Percentiles rank a stretch among this genome's conserved stretches.
phyloP scores from a whole-genome alignment of 2,888 invertebrate genomes.

The Therioaphis trifolii region DNA sequence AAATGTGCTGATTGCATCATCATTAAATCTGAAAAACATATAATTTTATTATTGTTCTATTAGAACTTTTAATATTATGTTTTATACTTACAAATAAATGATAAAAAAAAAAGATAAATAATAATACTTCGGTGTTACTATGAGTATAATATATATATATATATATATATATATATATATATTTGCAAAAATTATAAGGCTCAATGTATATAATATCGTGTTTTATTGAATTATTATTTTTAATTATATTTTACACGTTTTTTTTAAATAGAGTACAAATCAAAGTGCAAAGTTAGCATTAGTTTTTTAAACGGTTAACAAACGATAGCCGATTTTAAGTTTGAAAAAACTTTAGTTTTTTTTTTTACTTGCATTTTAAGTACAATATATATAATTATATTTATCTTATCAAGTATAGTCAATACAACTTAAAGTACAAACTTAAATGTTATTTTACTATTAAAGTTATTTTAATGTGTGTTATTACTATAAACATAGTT shows the following conservation, averaged over 20 bases:
- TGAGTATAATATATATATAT: not conserved
- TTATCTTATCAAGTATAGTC: conserved; percentile 51
- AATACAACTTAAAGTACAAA: conserved; percentile 62
- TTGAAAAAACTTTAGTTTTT: conserved; percentile 11
- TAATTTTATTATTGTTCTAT: conserved; percentile 39
- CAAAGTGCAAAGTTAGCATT: conserved; percentile 58
- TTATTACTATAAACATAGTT: conserved; percentile 57
- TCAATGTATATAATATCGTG: conserved; percentile 56
- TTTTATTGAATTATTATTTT: conserved; percentile 48
- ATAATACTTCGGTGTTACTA: conserved; percentile 27
- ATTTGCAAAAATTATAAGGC: conserved; percentile 48
- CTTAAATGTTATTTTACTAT: conserved; percentile 58
- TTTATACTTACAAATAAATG: conserved; percentile 22
- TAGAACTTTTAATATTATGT: conserved; percentile 31
- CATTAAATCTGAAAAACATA: not conserved
- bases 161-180: conserved; percentile 19
- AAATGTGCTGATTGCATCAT: not conserved
- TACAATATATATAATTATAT: conserved; percentile 43
- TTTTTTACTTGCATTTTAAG: conserved; percentile 33
- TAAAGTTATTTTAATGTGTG: conserved; percentile 49
- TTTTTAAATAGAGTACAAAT: conserved; percentile 60
- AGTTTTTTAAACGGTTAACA: conserved; percentile 23
- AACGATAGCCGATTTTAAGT: not conserved
- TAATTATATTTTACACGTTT: conserved; percentile 38
- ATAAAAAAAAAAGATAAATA: conserved; percentile 2